Evolutionary conservation across 2,888 invertebrate genomes (phyloP), one percentile per base, ranked within the genome.

Genomic region (Synergus laeviventris): DNA sequence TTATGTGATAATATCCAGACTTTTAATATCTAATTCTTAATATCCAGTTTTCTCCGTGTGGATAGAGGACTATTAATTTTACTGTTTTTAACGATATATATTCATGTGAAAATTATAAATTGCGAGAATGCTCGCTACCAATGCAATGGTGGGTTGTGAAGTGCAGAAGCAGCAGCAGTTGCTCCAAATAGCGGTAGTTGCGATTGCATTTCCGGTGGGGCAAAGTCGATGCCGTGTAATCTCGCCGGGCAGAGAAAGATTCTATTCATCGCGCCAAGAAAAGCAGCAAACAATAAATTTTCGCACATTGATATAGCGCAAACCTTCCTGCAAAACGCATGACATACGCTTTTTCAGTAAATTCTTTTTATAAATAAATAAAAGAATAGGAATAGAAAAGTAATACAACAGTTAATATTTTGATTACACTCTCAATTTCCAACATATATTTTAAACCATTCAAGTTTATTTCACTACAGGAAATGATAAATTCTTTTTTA

Each of bases 241-340:
- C 56, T 62, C 38, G 36, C 14, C n/a, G 61, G 31, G 36, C n/a
- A 62, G 18, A 62, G 36, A 38, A 62, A 38, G 36, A 62, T 62
- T 62, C 61, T 62, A 62, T 62, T 62, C n/a, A 62, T 62, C n/a
- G 61, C n/a, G 61, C 18, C n/a, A 62, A 62, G 61, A 62, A 62
- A 62, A 62, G 61, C 38, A 62, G 31, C n/a, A 36, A 62, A 62
- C 36, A 62, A 36, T 62, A 62, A n/a, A 62, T 38, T 62, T 62
- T 62, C 61, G 31, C 61, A 61, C 61, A 36, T 38, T 61, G 45
- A 45, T 45, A 31, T 45, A 45, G 14, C 45, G 45, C 45, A 14
- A n/a, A n/a, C 16, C 45, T 45, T 45, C 14, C n/a, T 45, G 16
- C 12, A 45, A 45, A 16, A 11, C 45, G 7, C 45, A 7, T 11